These are phyloP conservation scores for Hydra vulgaris DNA, from an alignment of 30 jellyfish, hydroid and myxozoan species.

Conservation along the genomic window DNA sequence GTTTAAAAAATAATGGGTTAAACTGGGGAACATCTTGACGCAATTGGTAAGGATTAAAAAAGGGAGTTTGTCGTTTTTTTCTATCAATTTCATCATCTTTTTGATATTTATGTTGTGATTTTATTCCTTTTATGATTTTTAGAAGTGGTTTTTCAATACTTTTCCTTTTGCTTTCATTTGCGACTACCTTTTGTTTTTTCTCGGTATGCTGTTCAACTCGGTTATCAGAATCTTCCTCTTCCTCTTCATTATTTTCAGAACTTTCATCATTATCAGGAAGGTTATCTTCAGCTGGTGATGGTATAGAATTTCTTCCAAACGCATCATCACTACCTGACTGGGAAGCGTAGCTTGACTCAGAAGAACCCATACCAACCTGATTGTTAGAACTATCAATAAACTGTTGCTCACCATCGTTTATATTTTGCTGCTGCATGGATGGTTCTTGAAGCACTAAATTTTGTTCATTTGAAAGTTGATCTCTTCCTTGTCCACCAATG, in stretches of 20 bases:
- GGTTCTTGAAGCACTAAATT: constrained; percentile 34
- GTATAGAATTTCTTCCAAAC: constrained; percentile 6
- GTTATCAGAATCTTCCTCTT: constrained; percentile 12
- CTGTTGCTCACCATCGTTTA: constrained; percentile 42
- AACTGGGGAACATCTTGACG: constrained; percentile 31
- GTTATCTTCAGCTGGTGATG: constrained; percentile 6
- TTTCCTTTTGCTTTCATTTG: constrained; percentile 48
- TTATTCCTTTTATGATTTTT: not conserved
- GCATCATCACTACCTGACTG: constrained; percentile 34
- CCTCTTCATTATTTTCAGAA: constrained; percentile 33
- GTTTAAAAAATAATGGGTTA: constrained; percentile 6
- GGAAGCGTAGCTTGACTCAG: constrained; percentile 18
- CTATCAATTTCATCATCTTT: constrained; percentile 37
- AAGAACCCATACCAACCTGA: constrained; percentile 17
- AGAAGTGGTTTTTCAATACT: constrained; percentile 65
- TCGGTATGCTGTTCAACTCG: not conserved
- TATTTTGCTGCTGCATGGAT: constrained; percentile 48
- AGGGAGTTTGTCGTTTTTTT: constrained; percentile 36
- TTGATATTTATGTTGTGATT: constrained; percentile 19
- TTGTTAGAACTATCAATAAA: constrained; percentile 28
- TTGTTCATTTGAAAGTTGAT: constrained; percentile 20
- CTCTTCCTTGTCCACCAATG: constrained; percentile 53
- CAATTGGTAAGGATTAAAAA: constrained; percentile 16
- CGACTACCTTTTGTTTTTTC: not conserved
- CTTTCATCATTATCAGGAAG: constrained; percentile 20